Percentiles rank a stretch among this genome's conserved stretches.
phyloP scores from a whole-genome alignment of 2,797 vertebrate species.

The Potorous gilbertii region DNA sequence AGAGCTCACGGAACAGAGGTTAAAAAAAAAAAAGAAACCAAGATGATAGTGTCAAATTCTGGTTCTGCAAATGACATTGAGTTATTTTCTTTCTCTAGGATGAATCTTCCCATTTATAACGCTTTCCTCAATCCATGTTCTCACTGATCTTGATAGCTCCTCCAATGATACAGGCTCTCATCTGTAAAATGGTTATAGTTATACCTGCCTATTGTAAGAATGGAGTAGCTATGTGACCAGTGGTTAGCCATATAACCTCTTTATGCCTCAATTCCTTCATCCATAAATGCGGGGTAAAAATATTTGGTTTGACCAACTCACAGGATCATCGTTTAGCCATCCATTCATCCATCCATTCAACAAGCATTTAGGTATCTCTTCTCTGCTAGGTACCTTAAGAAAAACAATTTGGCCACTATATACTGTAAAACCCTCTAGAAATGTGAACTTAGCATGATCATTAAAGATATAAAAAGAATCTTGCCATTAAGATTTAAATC shows the following conservation, averaged over 20 bases:
- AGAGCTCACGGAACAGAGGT: neutral
- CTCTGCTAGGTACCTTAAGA: neutral
- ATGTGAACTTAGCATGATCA: neutral
- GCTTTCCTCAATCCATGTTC: neutral
- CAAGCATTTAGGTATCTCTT: neutral
- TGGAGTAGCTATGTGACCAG: neutral
- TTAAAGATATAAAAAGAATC: neutral
- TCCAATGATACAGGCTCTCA: neutral
- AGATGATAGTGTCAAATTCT: neutral
- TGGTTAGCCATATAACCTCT: neutral
- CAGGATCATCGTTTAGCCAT: neutral
- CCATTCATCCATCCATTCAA: neutral
- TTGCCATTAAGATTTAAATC: neutral
- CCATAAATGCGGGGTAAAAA: neutral
- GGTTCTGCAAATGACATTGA: neutral
- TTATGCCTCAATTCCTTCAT: neutral
- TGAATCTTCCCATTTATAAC: neutral
- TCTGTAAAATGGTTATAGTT: neutral
- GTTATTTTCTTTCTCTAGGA: neutral
- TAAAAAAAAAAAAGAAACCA: neutral
- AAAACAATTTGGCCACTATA: neutral
- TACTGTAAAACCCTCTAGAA: neutral
- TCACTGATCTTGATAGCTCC: neutral
- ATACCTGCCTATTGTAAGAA: neutral
- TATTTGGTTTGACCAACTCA: neutral